Evolutionary conservation across 1,140 invertebrate species (phyloP).

Genomic region (Carcinoscorpius rotundicauda): DNA sequence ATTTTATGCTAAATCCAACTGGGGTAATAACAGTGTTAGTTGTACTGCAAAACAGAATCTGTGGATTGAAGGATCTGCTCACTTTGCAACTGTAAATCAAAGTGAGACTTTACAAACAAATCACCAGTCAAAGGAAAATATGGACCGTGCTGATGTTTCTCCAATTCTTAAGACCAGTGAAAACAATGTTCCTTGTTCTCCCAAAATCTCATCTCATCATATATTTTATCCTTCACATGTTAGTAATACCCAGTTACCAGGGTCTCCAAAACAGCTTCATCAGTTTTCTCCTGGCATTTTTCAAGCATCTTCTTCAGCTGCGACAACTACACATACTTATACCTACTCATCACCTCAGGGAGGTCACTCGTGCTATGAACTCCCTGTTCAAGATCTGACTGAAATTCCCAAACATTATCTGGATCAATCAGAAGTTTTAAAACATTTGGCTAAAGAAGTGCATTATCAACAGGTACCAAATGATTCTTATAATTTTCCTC

Average conservation of each 20-base stretch:
- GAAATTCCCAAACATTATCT: slow-evolving; percentile 75
- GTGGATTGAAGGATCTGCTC: too few relatives aligned
- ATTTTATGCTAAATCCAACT: slow-evolving; percentile 15
- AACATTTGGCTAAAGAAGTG: slow-evolving; percentile 41
- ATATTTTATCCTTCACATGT: slow-evolving; percentile 9
- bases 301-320: background rate
- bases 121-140: too few relatives aligned
- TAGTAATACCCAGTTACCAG: slow-evolving; percentile 5
- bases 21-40: too few relatives aligned
- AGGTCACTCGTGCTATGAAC: slow-evolving; percentile 9
- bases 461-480: slow-evolving; percentile 28
- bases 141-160: too few relatives aligned
- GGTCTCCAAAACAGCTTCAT: slow-evolving; percentile 1
- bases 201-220: slow-evolving; percentile 12
- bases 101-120: too few relatives aligned
- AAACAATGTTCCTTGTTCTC: slow-evolving; percentile 8
- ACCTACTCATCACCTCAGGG: background rate
- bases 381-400: slow-evolving; percentile 54
- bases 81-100: too few relatives aligned
- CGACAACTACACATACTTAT: background rate
- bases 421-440: slow-evolving; percentile 66
- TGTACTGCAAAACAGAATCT: too few relatives aligned
- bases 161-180: background rate
- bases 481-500: slow-evolving; percentile 19
- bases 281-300: slow-evolving; percentile 6